Evolutionary conservation across 2,888 invertebrate genomes (phyloP).

Genomic region (Rambutsinella grinnellia): DNA sequence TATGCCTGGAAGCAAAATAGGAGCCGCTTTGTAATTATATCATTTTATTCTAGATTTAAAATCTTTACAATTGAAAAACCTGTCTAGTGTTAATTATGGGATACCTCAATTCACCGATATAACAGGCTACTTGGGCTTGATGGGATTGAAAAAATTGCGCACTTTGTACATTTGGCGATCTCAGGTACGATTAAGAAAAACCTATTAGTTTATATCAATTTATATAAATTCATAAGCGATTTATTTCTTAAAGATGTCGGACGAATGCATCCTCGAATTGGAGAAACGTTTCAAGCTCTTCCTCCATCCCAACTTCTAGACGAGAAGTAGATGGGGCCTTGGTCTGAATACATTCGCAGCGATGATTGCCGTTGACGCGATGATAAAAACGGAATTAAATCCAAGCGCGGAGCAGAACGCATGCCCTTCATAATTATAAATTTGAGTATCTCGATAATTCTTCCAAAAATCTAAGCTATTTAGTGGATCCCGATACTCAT

Average conservation of each 20-base stretch:
- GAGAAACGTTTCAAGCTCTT: conserved; percentile 33
- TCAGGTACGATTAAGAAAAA: conserved; percentile 34
- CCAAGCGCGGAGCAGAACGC: conserved; percentile 45
- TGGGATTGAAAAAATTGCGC: conserved; percentile 33
- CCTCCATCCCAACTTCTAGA: conserved; percentile 40
- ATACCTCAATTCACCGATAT: conserved; percentile 52
- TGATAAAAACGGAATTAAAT: conserved; percentile 30
- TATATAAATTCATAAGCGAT: not conserved
- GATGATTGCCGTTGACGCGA: conserved; percentile 26
- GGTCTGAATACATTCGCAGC: conserved; percentile 16
- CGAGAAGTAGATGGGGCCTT: conserved; percentile 33
- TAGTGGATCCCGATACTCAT: conserved; percentile 34
- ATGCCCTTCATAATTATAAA: conserved; percentile 45
- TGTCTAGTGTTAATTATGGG: conserved; percentile 45
- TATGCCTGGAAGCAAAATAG: not conserved
- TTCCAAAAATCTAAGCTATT: conserved; percentile 39
- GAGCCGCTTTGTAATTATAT: no score
- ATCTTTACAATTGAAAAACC: conserved; percentile 49
- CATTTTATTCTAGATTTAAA: conserved; percentile 49
- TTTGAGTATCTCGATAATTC: conserved; percentile 33
- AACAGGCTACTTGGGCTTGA: conserved; percentile 43
- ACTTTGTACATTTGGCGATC: conserved; percentile 50
- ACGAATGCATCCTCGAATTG: conserved; percentile 39
- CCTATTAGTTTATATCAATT: not conserved
- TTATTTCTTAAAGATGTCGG: conserved; percentile 41